Conservation (phyloP, 1,140 invertebrate genomes). For the Brachionus paranguensis region DNA sequence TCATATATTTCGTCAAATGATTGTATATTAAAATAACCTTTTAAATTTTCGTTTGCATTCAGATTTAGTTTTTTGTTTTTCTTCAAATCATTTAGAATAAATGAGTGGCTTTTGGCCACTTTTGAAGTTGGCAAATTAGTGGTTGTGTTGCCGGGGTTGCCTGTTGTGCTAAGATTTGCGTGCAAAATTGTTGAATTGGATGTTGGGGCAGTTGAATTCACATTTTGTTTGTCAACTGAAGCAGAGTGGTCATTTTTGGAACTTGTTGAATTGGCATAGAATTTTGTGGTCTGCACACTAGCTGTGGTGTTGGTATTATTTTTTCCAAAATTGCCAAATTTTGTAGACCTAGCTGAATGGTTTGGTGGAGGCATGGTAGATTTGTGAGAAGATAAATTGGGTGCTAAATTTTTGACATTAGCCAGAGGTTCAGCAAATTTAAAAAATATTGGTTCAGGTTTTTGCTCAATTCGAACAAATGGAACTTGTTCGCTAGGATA, state of each 20-base stretch:
- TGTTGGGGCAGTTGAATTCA: background rate
- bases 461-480: background rate
- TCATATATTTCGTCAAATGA: conserved; percentile 32
- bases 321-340: background rate
- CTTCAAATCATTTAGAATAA: background rate
- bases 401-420: background rate
- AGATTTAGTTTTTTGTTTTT: background rate
- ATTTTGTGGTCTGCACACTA: background rate
- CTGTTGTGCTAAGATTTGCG: background rate
- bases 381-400: background rate
- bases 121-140: background rate
- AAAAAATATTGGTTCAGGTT: background rate
- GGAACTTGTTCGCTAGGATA: background rate
- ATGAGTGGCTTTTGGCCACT: background rate
- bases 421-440: background rate
- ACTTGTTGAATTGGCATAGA: background rate
- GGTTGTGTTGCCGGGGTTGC: background rate
- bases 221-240: background rate
- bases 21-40: conserved; percentile 27
- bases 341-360: background rate
- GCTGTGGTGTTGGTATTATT: background rate
- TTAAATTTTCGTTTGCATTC: background rate
- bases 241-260: background rate
- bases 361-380: background rate
- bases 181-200: background rate